Base-by-base conservation (phyloP, 2,888 invertebrate species). In the Amphipyra tragopoginis region DNA sequence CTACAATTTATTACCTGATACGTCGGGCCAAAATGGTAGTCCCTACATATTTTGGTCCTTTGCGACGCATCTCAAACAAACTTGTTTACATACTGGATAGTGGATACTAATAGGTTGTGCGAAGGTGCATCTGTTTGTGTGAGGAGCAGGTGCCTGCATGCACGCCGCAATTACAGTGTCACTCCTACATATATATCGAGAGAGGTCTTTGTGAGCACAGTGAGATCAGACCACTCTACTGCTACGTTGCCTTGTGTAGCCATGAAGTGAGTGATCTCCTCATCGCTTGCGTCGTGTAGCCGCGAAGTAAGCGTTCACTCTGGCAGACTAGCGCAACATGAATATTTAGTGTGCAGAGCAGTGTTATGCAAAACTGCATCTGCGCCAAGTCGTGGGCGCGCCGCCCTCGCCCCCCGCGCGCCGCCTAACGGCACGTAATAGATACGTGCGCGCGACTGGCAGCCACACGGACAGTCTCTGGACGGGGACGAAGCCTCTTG, bases 311-410 rank as follows among this genome's bases (percentile, higher is more conserved):
- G 15, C 13, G 6, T 2, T 47, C 13, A 11, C 9, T 3, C n/a
- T 4, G 7, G 11, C 21, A 26, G 26, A 11, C 34, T 36, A 39
- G n/a, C 21, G 14, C 21, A 34, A 13, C 13, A 6, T 29, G 13
- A 34, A 36, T 45, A 42, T 45, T 10, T 21, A 40, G 13, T n/a
- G 38, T 51, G 42, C 15, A 7, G 13, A 44, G 10, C 34, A 53
- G 15, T 68, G 49, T 56, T 72, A 78, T 71, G 77, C 71, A 77
- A 76, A 79, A 70, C 56, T 77, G 79, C 77, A 77, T 58, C 48
- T 63, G 65, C 65, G 54, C 51, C 29, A 26, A 39, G 33, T 13
- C 39, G 61, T 44, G 61, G 43, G 51, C 54, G 65, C 38, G 52
- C 47, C 49, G 40, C 44, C 43, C 56, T 49, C 65, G 2, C 14